Percentiles rank a stretch among this genome's conserved stretches.
Conservation (phyloP, 2,797 vertebrate species). For the Poeciliopsis gracilis region DNA sequence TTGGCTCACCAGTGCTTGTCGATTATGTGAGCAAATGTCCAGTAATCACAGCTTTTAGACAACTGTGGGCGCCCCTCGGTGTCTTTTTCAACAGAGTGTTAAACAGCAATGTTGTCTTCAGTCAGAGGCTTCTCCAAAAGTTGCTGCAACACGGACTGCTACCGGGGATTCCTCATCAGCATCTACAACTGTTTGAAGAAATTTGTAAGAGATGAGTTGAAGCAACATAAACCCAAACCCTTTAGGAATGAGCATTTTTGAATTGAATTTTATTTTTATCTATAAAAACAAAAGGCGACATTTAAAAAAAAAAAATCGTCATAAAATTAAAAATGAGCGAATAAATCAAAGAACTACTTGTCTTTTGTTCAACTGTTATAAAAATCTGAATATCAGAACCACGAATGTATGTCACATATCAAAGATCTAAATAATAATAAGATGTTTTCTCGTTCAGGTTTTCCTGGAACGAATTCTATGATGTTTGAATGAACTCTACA, state of each 20-base stretch:
- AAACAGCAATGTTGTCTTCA: background rate
- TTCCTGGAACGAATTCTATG: too few relatives aligned
- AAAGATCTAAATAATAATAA: slow-evolving; percentile 20
- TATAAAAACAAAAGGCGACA: background rate
- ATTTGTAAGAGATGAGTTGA: background rate
- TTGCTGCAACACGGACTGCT: background rate
- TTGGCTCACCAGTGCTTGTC: background rate
- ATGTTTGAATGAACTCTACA: too few relatives aligned
- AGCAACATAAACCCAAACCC: background rate
- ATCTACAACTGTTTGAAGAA: background rate
- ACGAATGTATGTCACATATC: too few relatives aligned
- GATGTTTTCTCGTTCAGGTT: background rate
- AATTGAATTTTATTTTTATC: background rate
- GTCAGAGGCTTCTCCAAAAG: background rate
- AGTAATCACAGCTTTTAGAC: background rate
- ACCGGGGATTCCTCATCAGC: background rate
- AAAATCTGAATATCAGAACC: background rate
- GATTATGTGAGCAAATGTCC: background rate
- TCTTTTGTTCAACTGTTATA: background rate
- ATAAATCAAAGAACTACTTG: background rate
- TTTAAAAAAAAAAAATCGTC: background rate
- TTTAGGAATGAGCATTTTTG: background rate
- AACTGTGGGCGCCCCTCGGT: background rate
- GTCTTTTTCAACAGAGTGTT: background rate
- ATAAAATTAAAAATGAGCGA: background rate